Conservation (phyloP, 2,888 invertebrate species). For the Flexamia atlantica region DNA sequence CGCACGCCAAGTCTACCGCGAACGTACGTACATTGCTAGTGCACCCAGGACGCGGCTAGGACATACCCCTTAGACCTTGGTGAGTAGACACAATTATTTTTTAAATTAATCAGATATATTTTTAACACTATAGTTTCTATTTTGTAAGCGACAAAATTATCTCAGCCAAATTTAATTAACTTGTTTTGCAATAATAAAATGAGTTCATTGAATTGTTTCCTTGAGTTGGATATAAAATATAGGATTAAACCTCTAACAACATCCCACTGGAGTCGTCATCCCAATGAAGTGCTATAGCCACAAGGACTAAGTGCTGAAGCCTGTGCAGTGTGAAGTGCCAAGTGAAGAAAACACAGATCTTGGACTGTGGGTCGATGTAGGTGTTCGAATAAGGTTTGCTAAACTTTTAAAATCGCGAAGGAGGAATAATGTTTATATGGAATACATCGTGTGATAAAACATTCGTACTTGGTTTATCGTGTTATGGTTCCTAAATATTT, state of each 20-base stretch:
- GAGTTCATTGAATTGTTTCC: no score
- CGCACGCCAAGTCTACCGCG: slow-evolving; percentile 26
- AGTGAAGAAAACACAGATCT: not conserved
- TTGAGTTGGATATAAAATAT: no score
- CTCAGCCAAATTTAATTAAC: no score
- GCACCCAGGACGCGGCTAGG: slow-evolving; percentile 18
- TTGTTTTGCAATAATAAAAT: no score
- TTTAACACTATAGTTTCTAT: no score
- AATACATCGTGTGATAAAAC: not conserved
- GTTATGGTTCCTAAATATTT: no score
- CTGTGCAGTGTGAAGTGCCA: slow-evolving; percentile 10
- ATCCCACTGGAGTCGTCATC: not conserved
- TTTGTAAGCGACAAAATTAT: no score
- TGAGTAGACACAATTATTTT: slow-evolving; percentile 7
- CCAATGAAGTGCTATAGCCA: not conserved
- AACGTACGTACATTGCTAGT: slow-evolving; percentile 8
- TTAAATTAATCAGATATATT: not conserved
- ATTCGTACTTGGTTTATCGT: no score
- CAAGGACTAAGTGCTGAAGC: slow-evolving; percentile 32
- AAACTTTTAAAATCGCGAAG: not conserved
- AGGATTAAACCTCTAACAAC: not conserved
- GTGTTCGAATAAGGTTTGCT: not conserved
- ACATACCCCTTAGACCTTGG: slow-evolving; percentile 25
- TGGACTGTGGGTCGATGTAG: not conserved
- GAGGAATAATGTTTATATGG: no score